These are phyloP conservation scores for Accipiter badius DNA, from an alignment of 2,797 vertebrate genomes.

Conservation along the genomic window DNA sequence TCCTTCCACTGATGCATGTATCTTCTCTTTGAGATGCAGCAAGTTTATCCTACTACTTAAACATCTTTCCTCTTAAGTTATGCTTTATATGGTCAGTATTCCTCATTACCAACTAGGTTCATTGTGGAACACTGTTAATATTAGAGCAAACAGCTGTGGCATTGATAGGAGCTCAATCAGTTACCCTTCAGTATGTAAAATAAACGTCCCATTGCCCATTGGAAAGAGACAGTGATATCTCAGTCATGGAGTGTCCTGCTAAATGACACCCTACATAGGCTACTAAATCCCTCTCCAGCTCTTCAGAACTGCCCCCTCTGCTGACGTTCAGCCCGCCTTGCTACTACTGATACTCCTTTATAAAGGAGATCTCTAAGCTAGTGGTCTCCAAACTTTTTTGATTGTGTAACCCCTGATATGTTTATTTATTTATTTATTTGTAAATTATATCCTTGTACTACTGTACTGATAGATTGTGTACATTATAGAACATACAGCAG, in stretches of 20 bases:
- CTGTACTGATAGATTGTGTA: not conserved
- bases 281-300: not conserved
- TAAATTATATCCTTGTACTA: not conserved
- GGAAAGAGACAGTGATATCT: not conserved
- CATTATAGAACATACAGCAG: not conserved
- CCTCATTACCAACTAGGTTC: not conserved
- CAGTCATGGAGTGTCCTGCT: not conserved
- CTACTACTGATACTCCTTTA: not conserved
- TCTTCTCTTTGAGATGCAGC: not conserved
- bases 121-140: not conserved
- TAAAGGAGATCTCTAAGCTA: not conserved
- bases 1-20: not conserved
- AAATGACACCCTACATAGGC: not conserved
- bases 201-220: not conserved
- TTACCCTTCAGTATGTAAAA: not conserved
- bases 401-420: not conserved
- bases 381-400: not conserved
- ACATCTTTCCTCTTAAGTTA: not conserved
- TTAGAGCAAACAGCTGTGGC: not conserved
- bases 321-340: not conserved
- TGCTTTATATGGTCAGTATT: not conserved
- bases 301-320: not conserved
- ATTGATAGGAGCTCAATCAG: not conserved
- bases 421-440: not conserved
- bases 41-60: not conserved